Evolutionary conservation across 2,797 vertebrate genomes (phyloP).

Genomic region (Catostomus latipinnis): DNA sequence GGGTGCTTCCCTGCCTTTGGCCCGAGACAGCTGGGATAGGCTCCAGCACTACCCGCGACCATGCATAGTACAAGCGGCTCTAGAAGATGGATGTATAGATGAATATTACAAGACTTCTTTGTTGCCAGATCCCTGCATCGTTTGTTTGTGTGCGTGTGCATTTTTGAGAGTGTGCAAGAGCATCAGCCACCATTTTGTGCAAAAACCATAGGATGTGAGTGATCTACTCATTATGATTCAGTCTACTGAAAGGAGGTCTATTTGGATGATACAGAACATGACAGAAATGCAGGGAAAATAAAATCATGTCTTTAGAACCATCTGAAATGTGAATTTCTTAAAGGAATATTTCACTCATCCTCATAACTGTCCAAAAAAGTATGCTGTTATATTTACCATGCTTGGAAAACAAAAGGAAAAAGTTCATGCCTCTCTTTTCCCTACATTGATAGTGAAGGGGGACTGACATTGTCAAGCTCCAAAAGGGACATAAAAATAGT

Average conservation of each 20-base stretch:
- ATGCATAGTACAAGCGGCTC: no score
- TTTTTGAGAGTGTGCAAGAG: not conserved
- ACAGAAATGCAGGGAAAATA: not conserved
- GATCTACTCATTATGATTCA: slow-evolving; percentile 10
- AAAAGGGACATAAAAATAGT: no score
- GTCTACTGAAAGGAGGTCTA: not conserved
- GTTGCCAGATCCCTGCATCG: not conserved
- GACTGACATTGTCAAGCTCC: no score
- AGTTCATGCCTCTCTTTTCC: no score
- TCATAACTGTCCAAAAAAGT: not conserved
- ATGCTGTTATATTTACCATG: not conserved
- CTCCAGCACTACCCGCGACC: no score
- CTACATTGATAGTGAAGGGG: no score
- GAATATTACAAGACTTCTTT: slow-evolving; percentile 6
- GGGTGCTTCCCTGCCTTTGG: no score
- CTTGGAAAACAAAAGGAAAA: not conserved
- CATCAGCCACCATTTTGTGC: slow-evolving; percentile 13
- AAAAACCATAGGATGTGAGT: not conserved
- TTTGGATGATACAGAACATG: not conserved
- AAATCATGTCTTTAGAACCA: not conserved
- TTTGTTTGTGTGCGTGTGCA: not conserved
- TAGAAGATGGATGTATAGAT: no score
- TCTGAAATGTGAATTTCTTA: not conserved
- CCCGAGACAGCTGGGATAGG: no score
- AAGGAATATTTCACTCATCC: not conserved